Base-by-base conservation (phyloP, 2,888 invertebrate genomes). In the Micoletzkya japonica region DNA sequence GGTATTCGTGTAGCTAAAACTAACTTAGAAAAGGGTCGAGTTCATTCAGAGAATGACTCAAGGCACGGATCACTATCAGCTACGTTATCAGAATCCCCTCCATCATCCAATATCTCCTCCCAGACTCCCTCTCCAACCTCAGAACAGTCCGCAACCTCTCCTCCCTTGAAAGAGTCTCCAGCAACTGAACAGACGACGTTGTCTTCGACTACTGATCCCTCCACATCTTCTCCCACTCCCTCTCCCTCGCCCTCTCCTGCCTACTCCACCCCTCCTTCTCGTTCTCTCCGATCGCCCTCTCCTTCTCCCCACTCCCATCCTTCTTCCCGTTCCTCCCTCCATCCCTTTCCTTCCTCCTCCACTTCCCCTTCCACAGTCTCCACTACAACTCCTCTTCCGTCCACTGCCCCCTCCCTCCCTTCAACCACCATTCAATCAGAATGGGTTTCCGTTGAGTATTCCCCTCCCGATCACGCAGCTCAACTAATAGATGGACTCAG, bases 401-500 rank as follows among this genome's bases (percentile, higher is more conserved):
- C 28, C 28, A 10, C 39, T 39, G 39, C 37, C 37, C 32, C 57
- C 57, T 57, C 57, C 34, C 32, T n/a, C 34, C 34, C 14, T 57
- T 28, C 57, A 7, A 39, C 17, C 39, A 39, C 39, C 39, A 39
- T 10, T 39, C 39, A 39, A 17, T 39, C 39, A 39, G 17, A 39
- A 39, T 39, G 39, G 17, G 39, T 39, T 39, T 17, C 17, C 39
- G 39, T 39, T 39, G 7, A 10, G 39, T 10, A 7, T 10, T 7
- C 7, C 39, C 17, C n/a, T n/a, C n/a, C n/a, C n/a, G 26, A n/a
- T n/a, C n/a, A 66, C 26, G 52, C 64, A 10, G 64, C 64, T 0
- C n/a, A 37, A 4, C 52, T 66, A 7, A 54, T 66, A 1, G 64
- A 66, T 20, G 64, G 36, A 1, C 54, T 66, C 37, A 52, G 37